phyloP scores from a whole-genome alignment of 2,888 invertebrate species.

The Clanis bilineata region DNA sequence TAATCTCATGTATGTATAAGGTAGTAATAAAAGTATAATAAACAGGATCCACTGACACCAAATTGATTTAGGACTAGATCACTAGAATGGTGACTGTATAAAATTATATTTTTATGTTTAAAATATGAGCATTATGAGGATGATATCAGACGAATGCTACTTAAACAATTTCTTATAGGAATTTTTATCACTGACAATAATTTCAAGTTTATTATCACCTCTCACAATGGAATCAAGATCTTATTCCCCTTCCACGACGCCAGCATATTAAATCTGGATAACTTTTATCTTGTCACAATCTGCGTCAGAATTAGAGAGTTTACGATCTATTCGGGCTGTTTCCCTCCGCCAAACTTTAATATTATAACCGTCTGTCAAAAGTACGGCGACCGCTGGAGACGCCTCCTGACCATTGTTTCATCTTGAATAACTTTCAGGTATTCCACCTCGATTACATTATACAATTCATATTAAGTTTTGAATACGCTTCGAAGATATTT shows the following conservation, averaged over 20 bases:
- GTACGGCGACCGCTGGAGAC: background rate
- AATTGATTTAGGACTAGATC: too few relatives aligned
- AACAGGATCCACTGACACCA: too few relatives aligned
- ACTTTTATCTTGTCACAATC: constrained; percentile 7
- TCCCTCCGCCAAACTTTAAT: constrained; percentile 17
- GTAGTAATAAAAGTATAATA: too few relatives aligned
- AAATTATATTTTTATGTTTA: too few relatives aligned
- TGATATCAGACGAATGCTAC: too few relatives aligned
- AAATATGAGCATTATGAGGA: too few relatives aligned
- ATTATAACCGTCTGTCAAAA: constrained; percentile 20
- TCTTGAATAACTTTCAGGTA: constrained; percentile 10
- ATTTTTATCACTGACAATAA: background rate
- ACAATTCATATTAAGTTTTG: constrained; percentile 1
- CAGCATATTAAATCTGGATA: constrained; percentile 8
- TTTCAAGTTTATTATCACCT: background rate
- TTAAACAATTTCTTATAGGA: too few relatives aligned
- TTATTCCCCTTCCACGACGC: background rate
- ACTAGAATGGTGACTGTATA: too few relatives aligned
- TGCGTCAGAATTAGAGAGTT: constrained; percentile 4
- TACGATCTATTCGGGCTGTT: constrained; percentile 16
- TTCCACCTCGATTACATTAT: background rate
- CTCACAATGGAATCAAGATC: background rate
- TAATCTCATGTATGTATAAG: too few relatives aligned
- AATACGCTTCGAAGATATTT: background rate
- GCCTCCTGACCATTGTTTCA: constrained; percentile 10